Conservation (phyloP, 2,113 vertebrate species). For the Myotis yumanensis region DNA sequence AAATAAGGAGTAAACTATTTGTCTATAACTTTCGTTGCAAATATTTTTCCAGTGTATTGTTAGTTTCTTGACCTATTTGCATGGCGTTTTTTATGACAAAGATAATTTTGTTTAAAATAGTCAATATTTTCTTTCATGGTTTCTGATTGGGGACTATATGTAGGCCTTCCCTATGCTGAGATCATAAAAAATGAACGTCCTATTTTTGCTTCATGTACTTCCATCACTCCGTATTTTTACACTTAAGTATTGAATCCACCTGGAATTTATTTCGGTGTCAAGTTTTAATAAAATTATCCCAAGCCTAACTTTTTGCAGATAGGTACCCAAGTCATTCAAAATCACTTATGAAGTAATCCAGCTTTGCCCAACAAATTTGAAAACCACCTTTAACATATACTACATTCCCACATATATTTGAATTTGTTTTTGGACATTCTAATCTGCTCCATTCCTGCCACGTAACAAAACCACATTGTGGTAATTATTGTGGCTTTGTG, state of each 20-base stretch:
- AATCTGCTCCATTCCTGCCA: background rate
- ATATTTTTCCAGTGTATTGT: background rate
- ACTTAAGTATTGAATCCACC: background rate
- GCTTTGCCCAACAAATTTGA: background rate
- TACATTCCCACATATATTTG: background rate
- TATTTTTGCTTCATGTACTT: background rate
- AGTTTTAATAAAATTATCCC: background rate
- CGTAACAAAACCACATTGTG: background rate
- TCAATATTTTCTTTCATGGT: background rate
- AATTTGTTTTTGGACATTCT: background rate
- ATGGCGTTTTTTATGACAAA: background rate
- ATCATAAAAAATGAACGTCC: background rate
- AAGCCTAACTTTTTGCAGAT: background rate
- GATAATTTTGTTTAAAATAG: background rate
- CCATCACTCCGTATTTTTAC: background rate
- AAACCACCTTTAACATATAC: background rate
- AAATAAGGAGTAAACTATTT: background rate
- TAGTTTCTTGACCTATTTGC: background rate
- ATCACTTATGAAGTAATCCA: background rate
- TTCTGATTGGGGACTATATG: background rate
- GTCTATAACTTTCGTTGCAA: background rate
- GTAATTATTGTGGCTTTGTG: background rate
- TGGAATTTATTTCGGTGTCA: background rate
- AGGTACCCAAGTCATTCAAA: background rate
- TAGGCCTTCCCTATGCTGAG: background rate